phyloP scores from a whole-genome alignment of 35 echinoderm and acorn worm genomes.

The Apostichopus japonicus region DNA sequence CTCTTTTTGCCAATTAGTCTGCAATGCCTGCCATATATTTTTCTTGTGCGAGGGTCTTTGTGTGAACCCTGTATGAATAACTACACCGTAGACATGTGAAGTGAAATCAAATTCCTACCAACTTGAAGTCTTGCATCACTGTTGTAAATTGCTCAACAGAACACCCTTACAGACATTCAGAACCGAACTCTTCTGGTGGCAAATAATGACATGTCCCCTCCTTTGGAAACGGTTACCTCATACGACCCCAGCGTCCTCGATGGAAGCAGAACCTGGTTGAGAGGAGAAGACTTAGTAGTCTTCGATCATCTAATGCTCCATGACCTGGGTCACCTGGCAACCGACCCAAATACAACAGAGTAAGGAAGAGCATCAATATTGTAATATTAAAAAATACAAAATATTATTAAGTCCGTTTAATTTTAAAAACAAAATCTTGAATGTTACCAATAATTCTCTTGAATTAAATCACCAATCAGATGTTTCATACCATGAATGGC shows the following conservation, averaged over 20 bases:
- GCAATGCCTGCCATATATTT: too few species aligned
- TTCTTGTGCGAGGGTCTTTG: too few species aligned
- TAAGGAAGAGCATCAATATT: slow-evolving; percentile 35
- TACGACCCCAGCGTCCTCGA: slow-evolving; percentile 38
- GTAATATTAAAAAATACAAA: background rate
- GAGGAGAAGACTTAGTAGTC: slow-evolving; percentile 49
- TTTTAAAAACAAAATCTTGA: too few species aligned
- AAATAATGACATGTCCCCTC: slow-evolving; percentile 68
- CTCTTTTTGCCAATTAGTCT: too few species aligned
- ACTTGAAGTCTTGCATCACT: too few species aligned
- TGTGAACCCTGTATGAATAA: too few species aligned
- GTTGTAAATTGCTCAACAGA: slow-evolving; percentile 7
- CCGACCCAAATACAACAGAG: slow-evolving; percentile 67
- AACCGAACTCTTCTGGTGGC: slow-evolving; percentile 69
- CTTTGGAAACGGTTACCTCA: slow-evolving; percentile 42
- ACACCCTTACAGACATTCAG: slow-evolving; percentile 34
- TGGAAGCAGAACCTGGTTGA: slow-evolving; percentile 70
- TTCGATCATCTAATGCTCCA: slow-evolving; percentile 60
- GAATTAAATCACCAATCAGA: too few species aligned
- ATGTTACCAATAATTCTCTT: too few species aligned
- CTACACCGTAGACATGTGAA: too few species aligned
- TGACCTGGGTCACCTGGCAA: slow-evolving; percentile 55
- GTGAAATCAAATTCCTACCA: too few species aligned
- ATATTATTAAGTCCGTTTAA: too few species aligned
- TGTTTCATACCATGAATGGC: too few species aligned